Base-by-base conservation (phyloP, 2,113 vertebrate genomes). In the Gobio gobio region DNA sequence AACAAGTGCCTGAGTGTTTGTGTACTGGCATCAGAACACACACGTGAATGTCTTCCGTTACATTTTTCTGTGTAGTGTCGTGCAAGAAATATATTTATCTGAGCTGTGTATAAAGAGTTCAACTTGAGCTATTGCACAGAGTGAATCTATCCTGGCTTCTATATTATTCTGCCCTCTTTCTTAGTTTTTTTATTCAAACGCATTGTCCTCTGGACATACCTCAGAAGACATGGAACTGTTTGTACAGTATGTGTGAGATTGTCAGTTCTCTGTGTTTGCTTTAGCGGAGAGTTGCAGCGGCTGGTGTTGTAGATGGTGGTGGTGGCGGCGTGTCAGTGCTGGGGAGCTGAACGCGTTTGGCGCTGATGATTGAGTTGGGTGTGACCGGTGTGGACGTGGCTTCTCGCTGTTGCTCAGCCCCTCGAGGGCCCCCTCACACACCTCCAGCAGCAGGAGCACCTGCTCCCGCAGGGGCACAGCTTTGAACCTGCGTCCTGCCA, bases 401-500 rank as follows among this genome's bases (percentile, higher is more conserved):
- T 86, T 89, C 2, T 86, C 86, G 1, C 13, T 36, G 8, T 83
- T 85, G 3, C 79, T 90, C 90, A 92, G 92, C 2, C 92, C 90
- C 1, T 95, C 94, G 51, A 98, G 91, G 16, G 96, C 96, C 3
- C 92, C 89, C 88, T 99, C 97, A 2, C 98, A 99, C 3, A 96
- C 88, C 70, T 96, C 95, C 1, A 97, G 56, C 90, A 99, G 92
- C 0, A 94, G 92, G 10, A 90, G 88, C 54, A 97, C 96, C 90
- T 97, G 97, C 87, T 97, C 93, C 1, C 93, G 94, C 8, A 96
- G 94, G 0, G 90, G 87, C 84, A 92, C 88, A 0, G 92, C 93
- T 90, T 97, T 98, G 94, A 95, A 99, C 78, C 95, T 95, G 79
- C 94, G 95, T 72, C 94, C 95, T 3, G 98, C 97, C 94, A 99